Evolutionary conservation across 2,888 invertebrate species (phyloP).

Genomic region (Cryptophagus acutangulus): DNA sequence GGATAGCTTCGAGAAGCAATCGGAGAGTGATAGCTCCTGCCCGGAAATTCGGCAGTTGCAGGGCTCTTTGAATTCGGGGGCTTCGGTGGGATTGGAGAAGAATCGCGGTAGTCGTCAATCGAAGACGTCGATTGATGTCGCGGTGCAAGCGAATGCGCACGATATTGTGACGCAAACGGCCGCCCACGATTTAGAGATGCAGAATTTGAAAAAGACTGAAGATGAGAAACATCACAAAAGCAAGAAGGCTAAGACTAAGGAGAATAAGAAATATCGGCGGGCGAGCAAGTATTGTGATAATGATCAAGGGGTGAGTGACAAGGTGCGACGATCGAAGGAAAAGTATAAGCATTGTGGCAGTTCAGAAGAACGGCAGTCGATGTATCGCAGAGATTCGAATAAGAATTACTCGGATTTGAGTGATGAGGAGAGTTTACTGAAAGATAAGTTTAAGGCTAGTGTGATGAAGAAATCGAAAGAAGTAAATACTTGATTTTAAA

Average conservation of each 20-base stretch:
- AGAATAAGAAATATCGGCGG: slow-evolving; percentile 30
- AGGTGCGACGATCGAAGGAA: slow-evolving; percentile 31
- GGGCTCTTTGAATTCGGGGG: slow-evolving; percentile 48
- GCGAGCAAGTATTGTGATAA: slow-evolving; percentile 25
- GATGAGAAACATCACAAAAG: slow-evolving; percentile 31
- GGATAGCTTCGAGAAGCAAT: slow-evolving; percentile 22
- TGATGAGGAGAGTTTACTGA: too few species aligned
- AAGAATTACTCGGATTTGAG: too few species aligned
- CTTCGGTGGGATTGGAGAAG: slow-evolving; percentile 43
- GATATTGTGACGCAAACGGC: slow-evolving; percentile 49
- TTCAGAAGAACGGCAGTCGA: too few species aligned
- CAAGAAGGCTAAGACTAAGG: slow-evolving; percentile 35
- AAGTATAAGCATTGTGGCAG: slow-evolving; percentile 34
- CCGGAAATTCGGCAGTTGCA: slow-evolving; percentile 43
- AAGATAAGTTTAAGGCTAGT: slow-evolving; percentile 18
- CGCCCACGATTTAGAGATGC: slow-evolving; percentile 25
- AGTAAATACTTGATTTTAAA: too few species aligned
- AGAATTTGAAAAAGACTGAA: slow-evolving; percentile 27
- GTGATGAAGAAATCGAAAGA: slow-evolving; percentile 21
- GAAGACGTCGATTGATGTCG: slow-evolving; percentile 53
- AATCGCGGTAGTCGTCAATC: slow-evolving; percentile 16
- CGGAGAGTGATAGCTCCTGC: slow-evolving; percentile 41
- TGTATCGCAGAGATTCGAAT: too few species aligned
- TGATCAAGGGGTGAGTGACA: slow-evolving; percentile 21
- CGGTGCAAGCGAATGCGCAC: slow-evolving; percentile 55